Conservation (phyloP, 2,888 invertebrate genomes). For the Ferdinandea cuprea region DNA sequence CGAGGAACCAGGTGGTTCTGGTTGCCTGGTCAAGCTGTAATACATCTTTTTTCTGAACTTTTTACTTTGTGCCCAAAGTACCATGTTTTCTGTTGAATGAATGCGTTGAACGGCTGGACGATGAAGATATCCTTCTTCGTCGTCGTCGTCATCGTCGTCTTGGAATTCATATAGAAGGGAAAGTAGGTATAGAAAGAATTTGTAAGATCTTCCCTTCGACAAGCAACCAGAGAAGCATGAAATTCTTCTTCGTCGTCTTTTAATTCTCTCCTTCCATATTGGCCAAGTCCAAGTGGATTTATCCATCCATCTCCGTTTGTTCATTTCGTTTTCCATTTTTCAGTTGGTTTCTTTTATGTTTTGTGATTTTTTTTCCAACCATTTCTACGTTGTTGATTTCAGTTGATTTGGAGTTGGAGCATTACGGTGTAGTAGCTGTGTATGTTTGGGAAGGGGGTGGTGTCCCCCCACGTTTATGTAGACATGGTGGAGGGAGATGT, state of each 20-base stretch:
- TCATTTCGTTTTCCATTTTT: slow-evolving; percentile 52
- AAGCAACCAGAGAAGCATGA: slow-evolving; percentile 41
- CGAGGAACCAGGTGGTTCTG: slow-evolving; percentile 9
- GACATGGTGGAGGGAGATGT: too few relatives aligned
- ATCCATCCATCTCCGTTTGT: slow-evolving; percentile 39
- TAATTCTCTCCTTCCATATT: slow-evolving; percentile 17
- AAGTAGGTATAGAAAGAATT: too few relatives aligned
- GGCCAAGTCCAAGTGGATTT: slow-evolving; percentile 41
- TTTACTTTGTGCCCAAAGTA: slow-evolving; percentile 6
- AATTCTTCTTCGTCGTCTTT: slow-evolving; percentile 43
- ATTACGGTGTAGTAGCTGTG: slow-evolving; percentile 3
- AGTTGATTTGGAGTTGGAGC: slow-evolving; percentile 37
- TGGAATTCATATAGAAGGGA: not conserved
- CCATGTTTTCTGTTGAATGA: slow-evolving; percentile 50
- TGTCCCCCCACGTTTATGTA: too few relatives aligned
- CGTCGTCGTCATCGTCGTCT: too few relatives aligned
- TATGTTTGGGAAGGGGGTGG: too few relatives aligned
- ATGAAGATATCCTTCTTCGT: slow-evolving; percentile 27
- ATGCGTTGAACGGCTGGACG: slow-evolving; percentile 23
- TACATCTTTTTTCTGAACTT: slow-evolving; percentile 41
- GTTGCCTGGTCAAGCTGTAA: slow-evolving; percentile 5
- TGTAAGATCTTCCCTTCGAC: slow-evolving; percentile 19
- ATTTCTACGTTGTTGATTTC: slow-evolving; percentile 30
- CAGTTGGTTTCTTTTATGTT: slow-evolving; percentile 2
- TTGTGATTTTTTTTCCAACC: not conserved